Base-by-base conservation (phyloP, 2,888 invertebrate species). In the Atherix ibis region DNA sequence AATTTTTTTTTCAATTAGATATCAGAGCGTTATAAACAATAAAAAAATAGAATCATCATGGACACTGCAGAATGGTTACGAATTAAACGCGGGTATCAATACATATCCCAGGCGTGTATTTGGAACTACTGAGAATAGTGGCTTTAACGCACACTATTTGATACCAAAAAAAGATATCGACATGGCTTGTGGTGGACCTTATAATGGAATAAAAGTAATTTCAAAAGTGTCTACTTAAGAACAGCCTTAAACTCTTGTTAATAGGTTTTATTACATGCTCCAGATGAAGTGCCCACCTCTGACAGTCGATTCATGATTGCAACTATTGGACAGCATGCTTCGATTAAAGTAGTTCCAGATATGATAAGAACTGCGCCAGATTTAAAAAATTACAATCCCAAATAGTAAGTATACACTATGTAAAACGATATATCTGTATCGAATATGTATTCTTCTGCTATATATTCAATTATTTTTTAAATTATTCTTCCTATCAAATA, bases 341-440 rank as follows among this genome's bases (percentile, higher is more conserved):
- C 77, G 2, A 75, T 77, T 2, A 71, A 75, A 1, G 71, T 80
- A 9, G 73, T 75, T 51, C 80, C 80, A 1, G 76, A 77, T 52
- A 78, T 80, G 67, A 78, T 79, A 64, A 77, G 76, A 3, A 80
- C 79, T 3, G n/a, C n/a, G n/a, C n/a, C n/a, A n/a, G n/a, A n/a
- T n/a, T n/a, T n/a, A n/a, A n/a, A n/a, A n/a, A n/a, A n/a, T n/a
- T n/a, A n/a, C n/a, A n/a, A n/a, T n/a, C n/a, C n/a, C n/a, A n/a
- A n/a, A n/a, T n/a, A n/a, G n/a, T n/a, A n/a, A n/a, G n/a, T n/a
- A n/a, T n/a, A n/a, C n/a, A n/a, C n/a, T n/a, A n/a, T n/a, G n/a
- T n/a, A n/a, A n/a, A n/a, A n/a, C n/a, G n/a, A n/a, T n/a, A n/a
- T n/a, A n/a, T n/a, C n/a, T n/a, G n/a, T n/a, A n/a, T n/a, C n/a